Conservation (phyloP, 64 coral and sea anemone species). For the Stichodactyla helianthus region DNA sequence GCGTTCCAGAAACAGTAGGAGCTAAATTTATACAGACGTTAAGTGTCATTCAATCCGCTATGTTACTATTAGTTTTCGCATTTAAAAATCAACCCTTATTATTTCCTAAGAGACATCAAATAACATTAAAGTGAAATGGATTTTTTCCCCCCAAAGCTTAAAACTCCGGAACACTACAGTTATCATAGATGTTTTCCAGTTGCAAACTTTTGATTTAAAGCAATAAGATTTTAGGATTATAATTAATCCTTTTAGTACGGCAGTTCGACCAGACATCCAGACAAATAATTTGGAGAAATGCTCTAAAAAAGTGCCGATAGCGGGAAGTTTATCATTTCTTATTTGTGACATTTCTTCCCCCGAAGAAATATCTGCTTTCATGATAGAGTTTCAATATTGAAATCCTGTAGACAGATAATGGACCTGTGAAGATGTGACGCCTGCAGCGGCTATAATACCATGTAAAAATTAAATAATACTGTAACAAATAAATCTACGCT, state of each 20-base stretch:
- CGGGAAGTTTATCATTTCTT: background rate
- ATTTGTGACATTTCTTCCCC: background rate
- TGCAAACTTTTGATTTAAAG: background rate
- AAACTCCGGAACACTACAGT: background rate
- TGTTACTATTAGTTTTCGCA: background rate
- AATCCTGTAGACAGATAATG: background rate
- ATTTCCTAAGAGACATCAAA: background rate
- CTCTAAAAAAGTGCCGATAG: background rate
- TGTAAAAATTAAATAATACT: background rate
- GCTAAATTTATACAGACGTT: background rate
- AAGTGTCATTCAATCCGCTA: background rate
- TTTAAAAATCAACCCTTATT: background rate
- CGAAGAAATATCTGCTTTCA: background rate
- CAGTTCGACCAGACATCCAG: background rate
- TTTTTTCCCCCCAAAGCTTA: background rate
- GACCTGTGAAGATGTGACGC: background rate
- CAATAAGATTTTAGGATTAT: constrained; percentile 1
- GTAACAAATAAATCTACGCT: background rate
- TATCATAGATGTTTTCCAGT: background rate
- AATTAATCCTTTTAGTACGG: background rate
- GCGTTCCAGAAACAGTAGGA: background rate
- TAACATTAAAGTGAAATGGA: background rate
- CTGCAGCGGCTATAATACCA: background rate
- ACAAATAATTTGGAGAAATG: background rate
- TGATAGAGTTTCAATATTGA: background rate